These are phyloP conservation scores for Cnemophilus loriae DNA, from an alignment of 2,113 vertebrate genomes.

Conservation along the genomic window DNA sequence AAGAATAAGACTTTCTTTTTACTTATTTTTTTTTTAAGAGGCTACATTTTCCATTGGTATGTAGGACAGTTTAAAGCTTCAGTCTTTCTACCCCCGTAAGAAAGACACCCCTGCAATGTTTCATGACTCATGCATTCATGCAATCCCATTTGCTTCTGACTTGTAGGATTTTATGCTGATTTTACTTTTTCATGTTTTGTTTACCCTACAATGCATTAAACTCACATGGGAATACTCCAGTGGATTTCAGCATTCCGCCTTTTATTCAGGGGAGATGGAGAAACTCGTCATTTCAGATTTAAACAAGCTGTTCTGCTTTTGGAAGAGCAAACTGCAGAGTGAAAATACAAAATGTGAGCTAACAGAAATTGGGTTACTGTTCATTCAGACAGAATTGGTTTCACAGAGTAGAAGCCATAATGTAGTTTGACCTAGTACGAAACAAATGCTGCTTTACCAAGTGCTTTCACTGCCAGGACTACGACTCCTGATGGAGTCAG, in stretches of 20 bases:
- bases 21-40: not conserved
- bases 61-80: not conserved
- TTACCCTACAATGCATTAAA: constrained; percentile 27
- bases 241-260: not conserved
- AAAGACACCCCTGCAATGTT: not conserved
- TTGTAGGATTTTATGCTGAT: not conserved
- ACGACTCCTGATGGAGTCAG: not conserved
- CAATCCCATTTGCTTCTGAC: not conserved
- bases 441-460: not conserved
- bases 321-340: not conserved
- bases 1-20: not conserved
- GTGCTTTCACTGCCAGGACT: not conserved
- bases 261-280: not conserved
- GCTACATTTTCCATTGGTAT: not conserved
- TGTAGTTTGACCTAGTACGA: not conserved
- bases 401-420: not conserved
- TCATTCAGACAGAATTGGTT: not conserved
- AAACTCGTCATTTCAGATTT: constrained; percentile 29
- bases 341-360: not conserved
- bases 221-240: not conserved
- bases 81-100: not conserved
- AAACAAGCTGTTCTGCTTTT: constrained; percentile 36
- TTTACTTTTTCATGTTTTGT: constrained; percentile 27
- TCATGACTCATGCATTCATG: constrained; percentile 10
- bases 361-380: not conserved